Evolutionary conservation across 2,797 vertebrate genomes (phyloP).

Genomic region (Macroramphosus scolopax): DNA sequence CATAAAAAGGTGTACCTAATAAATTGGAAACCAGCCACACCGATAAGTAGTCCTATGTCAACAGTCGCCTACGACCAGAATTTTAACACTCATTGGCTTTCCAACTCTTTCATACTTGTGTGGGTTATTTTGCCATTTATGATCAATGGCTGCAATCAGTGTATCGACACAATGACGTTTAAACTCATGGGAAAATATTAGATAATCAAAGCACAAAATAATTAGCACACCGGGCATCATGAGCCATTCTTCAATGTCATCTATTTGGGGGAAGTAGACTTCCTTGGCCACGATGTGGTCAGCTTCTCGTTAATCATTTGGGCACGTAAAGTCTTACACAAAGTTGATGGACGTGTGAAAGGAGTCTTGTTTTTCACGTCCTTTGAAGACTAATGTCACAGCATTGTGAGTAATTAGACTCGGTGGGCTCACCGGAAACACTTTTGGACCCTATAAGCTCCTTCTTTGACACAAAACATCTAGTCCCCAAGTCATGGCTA

Average conservation of each 20-base stretch:
- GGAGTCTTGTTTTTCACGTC: conserved; percentile 55
- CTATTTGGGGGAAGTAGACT: conserved; percentile 44
- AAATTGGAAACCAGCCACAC: too few species aligned
- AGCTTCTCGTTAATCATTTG: conserved; percentile 66
- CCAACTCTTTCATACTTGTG: too few species aligned
- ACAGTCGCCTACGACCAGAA: too few species aligned
- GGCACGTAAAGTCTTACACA: conserved; percentile 52
- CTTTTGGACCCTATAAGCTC: conserved; percentile 46
- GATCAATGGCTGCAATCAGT: too few species aligned
- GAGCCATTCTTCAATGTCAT: conserved; percentile 51
- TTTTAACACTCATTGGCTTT: too few species aligned
- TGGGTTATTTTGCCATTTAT: too few species aligned
- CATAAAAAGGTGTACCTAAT: too few species aligned
- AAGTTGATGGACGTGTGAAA: conserved; percentile 69
- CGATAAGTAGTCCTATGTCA: too few species aligned
- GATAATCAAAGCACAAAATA: conserved; percentile 26
- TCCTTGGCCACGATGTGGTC: conserved; percentile 52
- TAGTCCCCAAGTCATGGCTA: conserved; percentile 51
- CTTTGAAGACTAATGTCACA: conserved; percentile 69
- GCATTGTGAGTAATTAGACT: conserved; percentile 67
- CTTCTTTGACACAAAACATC: conserved; percentile 59
- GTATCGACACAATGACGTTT: neutral
- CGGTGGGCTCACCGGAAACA: conserved; percentile 68
- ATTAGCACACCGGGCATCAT: conserved; percentile 29
- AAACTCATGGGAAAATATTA: conserved; percentile 43